Base-by-base conservation (phyloP, 2,888 invertebrate species). In the Mythimna pallens region DNA sequence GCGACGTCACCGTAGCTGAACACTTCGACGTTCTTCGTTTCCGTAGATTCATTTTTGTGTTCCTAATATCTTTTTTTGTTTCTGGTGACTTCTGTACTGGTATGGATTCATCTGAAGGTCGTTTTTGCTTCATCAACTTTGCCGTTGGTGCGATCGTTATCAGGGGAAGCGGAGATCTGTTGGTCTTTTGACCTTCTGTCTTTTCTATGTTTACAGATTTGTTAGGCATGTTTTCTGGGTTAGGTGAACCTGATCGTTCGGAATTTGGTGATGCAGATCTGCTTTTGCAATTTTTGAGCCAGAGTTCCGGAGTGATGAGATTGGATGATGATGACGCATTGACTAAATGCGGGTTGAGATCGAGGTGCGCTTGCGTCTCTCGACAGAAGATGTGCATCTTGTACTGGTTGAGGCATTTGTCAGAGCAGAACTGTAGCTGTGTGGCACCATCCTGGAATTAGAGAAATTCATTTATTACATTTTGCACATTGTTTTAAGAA, bases 381-480 rank as follows among this genome's bases (percentile, higher is more conserved):
- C 98, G 97, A 94, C 99, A 99, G 95, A 99, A 99, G 82, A 99
- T 99, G 93, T 99, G 98, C 99, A 99, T 99, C 96, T 99, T 99
- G 97, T 99, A 99, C 93, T 99, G 99, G 92, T 99, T 99, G 84
- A 99, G 97, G 90, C 99, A 99, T 96, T 99, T 99, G 93, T 99
- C 98, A 63, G 98, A 98, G 93, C 97, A 98, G 93, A 99, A 99
- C 94, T 99, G 99, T 62, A 99, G 96, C 89, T 99, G 99, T 34
- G 98, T 98, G 83, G 98, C 98, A 61, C 99, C 99, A 89, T 99
- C 99, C 97, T 98, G 97, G 43, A 95, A 94, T 73, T 9, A 30
- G 17, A 78, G 22, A 70, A 8, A 80, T 74, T 7, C 10, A 36
- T 34, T 34, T 47, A 58, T 67, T 65, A 58, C 17, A 43, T 43